Evolutionary conservation across 2,113 vertebrate genomes (phyloP).

Genomic region (Neolamprologus brichardi): DNA sequence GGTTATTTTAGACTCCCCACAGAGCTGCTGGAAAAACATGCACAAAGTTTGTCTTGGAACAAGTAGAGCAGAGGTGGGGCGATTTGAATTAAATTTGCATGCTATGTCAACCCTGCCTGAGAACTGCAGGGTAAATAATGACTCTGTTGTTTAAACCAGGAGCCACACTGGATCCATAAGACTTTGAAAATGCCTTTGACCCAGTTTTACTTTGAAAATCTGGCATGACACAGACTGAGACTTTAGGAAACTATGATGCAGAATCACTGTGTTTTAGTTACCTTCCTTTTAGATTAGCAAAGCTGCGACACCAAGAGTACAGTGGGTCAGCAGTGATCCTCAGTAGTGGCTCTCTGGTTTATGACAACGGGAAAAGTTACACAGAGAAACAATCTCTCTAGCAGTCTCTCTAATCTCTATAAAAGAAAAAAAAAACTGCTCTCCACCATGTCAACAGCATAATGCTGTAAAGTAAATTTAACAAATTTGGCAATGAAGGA

Average conservation of each 20-base stretch:
- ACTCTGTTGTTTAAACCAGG: background rate
- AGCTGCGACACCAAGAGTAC: background rate
- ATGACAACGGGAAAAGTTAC: background rate
- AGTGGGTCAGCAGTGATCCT: background rate
- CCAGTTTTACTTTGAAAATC: background rate
- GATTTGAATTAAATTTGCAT: constrained; percentile 26
- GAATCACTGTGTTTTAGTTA: background rate
- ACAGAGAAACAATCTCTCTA: background rate
- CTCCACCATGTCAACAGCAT: background rate
- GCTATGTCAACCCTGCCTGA: background rate
- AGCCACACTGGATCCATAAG: background rate
- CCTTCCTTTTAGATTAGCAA: background rate
- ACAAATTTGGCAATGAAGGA: background rate
- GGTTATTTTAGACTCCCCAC: background rate
- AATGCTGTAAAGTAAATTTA: background rate
- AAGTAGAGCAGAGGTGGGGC: background rate
- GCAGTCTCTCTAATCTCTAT: background rate
- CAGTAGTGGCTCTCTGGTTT: background rate
- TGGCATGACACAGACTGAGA: background rate
- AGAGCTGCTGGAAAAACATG: background rate
- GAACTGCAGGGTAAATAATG: background rate
- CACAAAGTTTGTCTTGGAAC: background rate
- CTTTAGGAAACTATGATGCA: background rate
- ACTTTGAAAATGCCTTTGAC: background rate
- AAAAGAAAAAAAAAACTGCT: background rate